These are phyloP conservation scores for Bergia puertoricense DNA, from an alignment of 92 coral and sea anemone species.

Conservation along the genomic window DNA sequence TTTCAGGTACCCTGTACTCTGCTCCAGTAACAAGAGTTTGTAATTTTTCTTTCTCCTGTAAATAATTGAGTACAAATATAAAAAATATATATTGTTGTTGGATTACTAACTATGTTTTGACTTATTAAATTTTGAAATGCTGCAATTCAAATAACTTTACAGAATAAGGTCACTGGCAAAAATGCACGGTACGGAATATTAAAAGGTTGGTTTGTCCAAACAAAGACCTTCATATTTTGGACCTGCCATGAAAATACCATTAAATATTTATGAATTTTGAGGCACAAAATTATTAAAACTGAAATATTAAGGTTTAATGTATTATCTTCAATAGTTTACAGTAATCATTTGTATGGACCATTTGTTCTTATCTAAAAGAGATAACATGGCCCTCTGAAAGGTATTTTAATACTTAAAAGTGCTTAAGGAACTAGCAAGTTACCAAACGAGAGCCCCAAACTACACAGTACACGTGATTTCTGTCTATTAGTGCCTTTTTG, in stretches of 20 bases:
- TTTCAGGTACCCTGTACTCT: too few relatives aligned
- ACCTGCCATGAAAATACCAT: neutral
- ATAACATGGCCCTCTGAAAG: slow-evolving; percentile 6
- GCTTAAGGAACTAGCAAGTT: slow-evolving; percentile 19
- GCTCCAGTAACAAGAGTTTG: too few relatives aligned
- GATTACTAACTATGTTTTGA: neutral
- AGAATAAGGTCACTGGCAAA: neutral
- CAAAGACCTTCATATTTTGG: slow-evolving; percentile 9
- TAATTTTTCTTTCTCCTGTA: too few relatives aligned
- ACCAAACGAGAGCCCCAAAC: slow-evolving; percentile 18
- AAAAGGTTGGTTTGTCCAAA: neutral
- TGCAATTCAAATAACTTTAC: neutral
- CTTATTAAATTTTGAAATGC: neutral
- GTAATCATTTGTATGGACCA: slow-evolving; percentile 12
- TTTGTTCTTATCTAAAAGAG: neutral
- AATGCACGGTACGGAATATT: neutral
- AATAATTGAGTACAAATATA: too few relatives aligned
- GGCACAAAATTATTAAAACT: slow-evolving; percentile 7
- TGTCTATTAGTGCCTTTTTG: slow-evolving; percentile 22
- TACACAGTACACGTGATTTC: neutral
- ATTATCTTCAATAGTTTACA: slow-evolving; percentile 18
- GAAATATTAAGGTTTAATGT: slow-evolving; percentile 26
- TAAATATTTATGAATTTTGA: slow-evolving; percentile 6
- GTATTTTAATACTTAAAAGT: neutral
- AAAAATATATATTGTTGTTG: neutral